Evolutionary conservation across 1,140 invertebrate genomes (phyloP).

Genomic region (Cataglyphis hispanica): DNA sequence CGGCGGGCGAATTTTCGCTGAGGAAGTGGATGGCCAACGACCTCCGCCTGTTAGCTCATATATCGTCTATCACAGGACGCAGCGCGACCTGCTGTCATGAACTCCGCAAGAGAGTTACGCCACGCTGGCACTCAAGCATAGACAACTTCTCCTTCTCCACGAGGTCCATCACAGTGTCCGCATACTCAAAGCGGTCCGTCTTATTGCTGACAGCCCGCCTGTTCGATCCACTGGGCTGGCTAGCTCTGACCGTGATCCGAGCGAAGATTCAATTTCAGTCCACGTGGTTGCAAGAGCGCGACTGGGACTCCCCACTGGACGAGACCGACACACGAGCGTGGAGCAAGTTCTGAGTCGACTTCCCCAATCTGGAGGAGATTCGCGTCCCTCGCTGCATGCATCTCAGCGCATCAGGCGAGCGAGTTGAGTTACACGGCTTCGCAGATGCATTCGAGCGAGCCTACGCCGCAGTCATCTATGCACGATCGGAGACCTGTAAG

Average conservation of each 20-base stretch:
- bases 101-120: not conserved
- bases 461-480: not conserved
- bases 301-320: not conserved
- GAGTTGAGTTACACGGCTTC: not conserved
- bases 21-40: too few species aligned
- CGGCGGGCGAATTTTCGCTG: too few species aligned
- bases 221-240: not conserved
- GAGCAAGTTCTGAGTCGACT: not conserved
- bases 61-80: not conserved
- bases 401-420: not conserved
- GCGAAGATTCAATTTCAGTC: not conserved
- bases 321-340: too few species aligned
- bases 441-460: not conserved
- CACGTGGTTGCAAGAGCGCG: not conserved
- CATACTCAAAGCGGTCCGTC: not conserved
- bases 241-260: not conserved
- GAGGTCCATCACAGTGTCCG: accelerated
- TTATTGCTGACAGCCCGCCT: not conserved
- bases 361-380: not conserved
- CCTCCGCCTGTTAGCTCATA: not conserved
- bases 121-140: not conserved
- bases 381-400: not conserved
- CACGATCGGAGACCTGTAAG: not conserved
- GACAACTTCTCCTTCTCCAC: not conserved
- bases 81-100: too few species aligned